A percentile compares a stretch with the other conserved stretches of the same genome.
Evolutionary conservation across 2,797 vertebrate genomes (phyloP).

Genomic region (Australoheros facetus): DNA sequence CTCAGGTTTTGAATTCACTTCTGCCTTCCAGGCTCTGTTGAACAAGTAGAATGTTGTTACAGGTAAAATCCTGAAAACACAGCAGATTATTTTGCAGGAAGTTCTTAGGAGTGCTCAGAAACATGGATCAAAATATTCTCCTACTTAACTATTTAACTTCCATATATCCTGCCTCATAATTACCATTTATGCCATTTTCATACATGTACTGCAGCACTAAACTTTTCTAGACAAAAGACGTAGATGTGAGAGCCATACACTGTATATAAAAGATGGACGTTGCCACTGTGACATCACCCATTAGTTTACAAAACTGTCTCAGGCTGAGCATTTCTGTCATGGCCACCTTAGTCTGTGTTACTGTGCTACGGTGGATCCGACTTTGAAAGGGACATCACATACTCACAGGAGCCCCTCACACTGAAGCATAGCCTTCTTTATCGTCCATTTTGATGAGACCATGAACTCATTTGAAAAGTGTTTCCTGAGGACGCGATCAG

Average conservation of each 20-base stretch:
- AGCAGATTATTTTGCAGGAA: fast-evolving
- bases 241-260: not conserved
- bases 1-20: fast-evolving
- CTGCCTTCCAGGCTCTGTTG: fast-evolving
- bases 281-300: fast-evolving
- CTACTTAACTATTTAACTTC: not conserved
- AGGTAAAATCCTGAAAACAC: fast-evolving
- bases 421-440: not conserved
- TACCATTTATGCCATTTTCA: not conserved
- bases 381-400: not conserved
- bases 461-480: not conserved
- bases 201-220: not conserved
- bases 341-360: too few relatives aligned
- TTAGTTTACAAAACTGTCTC: not conserved
- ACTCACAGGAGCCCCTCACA: fast-evolving
- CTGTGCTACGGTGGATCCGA: not conserved
- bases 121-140: not conserved
- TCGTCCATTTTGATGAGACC: not conserved
- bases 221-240: not conserved
- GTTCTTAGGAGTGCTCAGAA: not conserved
- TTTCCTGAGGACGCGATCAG: not conserved
- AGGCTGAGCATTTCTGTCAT: too few relatives aligned
- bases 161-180: not conserved
- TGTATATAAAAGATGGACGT: not conserved
- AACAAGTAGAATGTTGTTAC: not conserved